Base-by-base conservation (phyloP, 1,140 invertebrate genomes). In the Euglossa dilemma region DNA sequence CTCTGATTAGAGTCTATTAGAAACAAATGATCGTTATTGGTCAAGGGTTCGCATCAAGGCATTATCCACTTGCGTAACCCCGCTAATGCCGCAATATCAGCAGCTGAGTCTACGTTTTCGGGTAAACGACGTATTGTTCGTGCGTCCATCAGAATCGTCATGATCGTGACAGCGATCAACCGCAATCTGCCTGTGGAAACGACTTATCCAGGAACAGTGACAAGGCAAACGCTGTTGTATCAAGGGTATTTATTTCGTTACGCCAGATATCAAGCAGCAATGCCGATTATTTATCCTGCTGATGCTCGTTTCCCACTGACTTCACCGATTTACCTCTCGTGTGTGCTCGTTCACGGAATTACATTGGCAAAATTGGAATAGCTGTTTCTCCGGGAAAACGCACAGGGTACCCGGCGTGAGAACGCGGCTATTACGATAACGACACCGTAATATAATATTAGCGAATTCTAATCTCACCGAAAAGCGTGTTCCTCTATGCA, bases 91-190 rank as follows among this genome's bases (percentile, higher is more conserved):
- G 69, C 80, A 86, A 80, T 47, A 52, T 50, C 25, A 20, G 20
- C 63, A 23, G 25, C 11, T 36, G 11, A 36, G 28, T 54, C 67
- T 54, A 63, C 64, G 59, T 86, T 76, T 86, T 83, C 36, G 50
- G 73, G 50, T 43, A 56, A 86, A 74, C 36, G 64, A 64, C 43
- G 69, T 85, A n/a, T 23, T 80, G 71, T 80, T 64, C 50, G 66
- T 45, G 6, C 50, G 12, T 59, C 20, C 52, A 50, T 54, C 36
- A 66, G 25, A 86, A 70, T 73, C 66, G 64, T 63, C 6, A 20
- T 47, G 16, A 79, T 59, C 25, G 1, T 25, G 18, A 36, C 64
- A 14, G 80, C 63, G 45, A 77, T 80, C 75, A 54, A 52, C 52
- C 20, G 7, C 54, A 71, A 59, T 66, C 23, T 25, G 16, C 25